A percentile compares a stretch with the other conserved stretches of the same genome.
phyloP scores from a whole-genome alignment of 2,113 vertebrate genomes.

The Sarotherodon lohbergeri region DNA sequence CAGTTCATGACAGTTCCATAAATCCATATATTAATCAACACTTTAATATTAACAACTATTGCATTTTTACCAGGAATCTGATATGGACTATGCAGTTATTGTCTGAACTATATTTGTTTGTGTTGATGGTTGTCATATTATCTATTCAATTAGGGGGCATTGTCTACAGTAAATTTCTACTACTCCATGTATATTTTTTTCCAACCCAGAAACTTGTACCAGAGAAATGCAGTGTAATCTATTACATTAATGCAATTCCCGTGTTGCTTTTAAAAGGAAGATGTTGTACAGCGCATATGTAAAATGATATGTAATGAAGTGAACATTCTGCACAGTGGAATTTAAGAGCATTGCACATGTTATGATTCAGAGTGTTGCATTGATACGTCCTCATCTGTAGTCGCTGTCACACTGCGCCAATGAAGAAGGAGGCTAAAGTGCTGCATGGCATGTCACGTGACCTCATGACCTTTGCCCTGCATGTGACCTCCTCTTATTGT shows the following conservation, averaged over 20 bases:
- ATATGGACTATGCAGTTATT: slow-evolving; percentile 75
- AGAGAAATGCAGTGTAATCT: slow-evolving; percentile 19
- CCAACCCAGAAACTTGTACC: slow-evolving; percentile 73
- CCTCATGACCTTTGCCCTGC: slow-evolving; percentile 39
- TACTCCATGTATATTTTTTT: slow-evolving; percentile 74
- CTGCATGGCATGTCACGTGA: slow-evolving; percentile 39
- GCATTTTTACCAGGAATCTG: slow-evolving; percentile 62
- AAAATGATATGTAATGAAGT: background rate
- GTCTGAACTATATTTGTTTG: slow-evolving; percentile 65
- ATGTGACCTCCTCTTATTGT: slow-evolving; percentile 27
- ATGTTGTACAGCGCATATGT: slow-evolving; percentile 1
- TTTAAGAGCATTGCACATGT: background rate
- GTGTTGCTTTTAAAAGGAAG: background rate
- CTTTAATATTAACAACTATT: slow-evolving; percentile 56
- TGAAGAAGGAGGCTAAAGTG: background rate
- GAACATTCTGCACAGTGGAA: background rate
- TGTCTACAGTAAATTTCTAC: slow-evolving; percentile 73
- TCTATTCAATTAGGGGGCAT: slow-evolving; percentile 71
- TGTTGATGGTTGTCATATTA: slow-evolving; percentile 75
- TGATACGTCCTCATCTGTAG: background rate
- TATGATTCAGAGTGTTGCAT: background rate
- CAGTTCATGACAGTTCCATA: slow-evolving; percentile 74
- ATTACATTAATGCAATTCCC: background rate
- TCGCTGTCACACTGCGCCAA: background rate
- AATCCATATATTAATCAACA: slow-evolving; percentile 69